Conservation (phyloP, 2,113 vertebrate species). For the Ptilonorhynchus violaceus region DNA sequence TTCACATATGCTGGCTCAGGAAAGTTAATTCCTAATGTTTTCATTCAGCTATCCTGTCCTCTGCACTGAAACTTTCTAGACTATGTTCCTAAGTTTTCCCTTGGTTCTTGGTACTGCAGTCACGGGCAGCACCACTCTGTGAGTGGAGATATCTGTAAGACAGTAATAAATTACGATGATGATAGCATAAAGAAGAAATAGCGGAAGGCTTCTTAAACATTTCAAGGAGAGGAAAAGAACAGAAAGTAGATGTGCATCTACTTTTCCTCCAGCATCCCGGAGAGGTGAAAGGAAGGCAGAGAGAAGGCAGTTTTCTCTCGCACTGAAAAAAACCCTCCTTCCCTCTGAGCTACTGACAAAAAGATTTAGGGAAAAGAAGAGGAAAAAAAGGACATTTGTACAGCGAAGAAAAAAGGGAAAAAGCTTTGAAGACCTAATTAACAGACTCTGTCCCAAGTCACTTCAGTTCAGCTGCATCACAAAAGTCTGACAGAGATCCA, state of each 20-base stretch:
- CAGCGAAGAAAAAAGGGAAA: not conserved
- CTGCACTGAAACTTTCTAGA: not conserved
- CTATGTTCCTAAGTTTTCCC: not conserved
- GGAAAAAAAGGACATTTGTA: not conserved
- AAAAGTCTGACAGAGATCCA: conserved; percentile 23
- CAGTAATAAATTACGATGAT: not conserved
- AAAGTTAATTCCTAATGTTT: not conserved
- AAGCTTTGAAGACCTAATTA: conserved; percentile 17
- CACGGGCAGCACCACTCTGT: not conserved
- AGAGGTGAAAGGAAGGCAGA: not conserved
- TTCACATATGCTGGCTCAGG: not conserved
- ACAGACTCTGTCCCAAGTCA: not conserved
- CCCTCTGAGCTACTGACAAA: not conserved
- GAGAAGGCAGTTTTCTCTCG: not conserved
- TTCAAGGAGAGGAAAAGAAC: not conserved
- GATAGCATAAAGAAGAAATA: not conserved
- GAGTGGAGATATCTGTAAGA: not conserved
- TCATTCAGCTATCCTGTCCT: not conserved
- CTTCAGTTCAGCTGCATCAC: conserved; percentile 8
- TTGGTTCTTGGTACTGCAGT: fast-evolving
- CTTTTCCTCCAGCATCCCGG: not conserved
- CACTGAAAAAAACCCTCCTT: not conserved
- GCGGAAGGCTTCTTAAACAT: not conserved
- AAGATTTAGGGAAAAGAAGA: not conserved
- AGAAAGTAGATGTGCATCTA: not conserved